phyloP scores from a whole-genome alignment of 2,888 invertebrate genomes.

The Clanis bilineata region DNA sequence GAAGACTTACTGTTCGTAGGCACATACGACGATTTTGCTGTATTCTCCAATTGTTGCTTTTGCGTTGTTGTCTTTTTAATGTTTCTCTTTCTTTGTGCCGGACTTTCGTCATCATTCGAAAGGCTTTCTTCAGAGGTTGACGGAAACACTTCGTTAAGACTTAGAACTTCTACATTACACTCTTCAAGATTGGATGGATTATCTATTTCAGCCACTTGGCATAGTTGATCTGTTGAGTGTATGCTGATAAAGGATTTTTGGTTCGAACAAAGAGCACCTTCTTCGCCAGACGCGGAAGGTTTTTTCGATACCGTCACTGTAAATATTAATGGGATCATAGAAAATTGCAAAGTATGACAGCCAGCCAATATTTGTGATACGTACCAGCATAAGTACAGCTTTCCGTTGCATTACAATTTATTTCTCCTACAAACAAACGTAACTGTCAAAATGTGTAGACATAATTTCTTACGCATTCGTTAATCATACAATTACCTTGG shows the following conservation, averaged over 20 bases:
- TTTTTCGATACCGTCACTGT: constrained; percentile 74
- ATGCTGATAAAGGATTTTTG: constrained; percentile 77
- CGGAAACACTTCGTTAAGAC: constrained; percentile 72
- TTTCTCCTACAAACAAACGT: constrained; percentile 15
- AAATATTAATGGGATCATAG: constrained; percentile 28
- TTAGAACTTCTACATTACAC: constrained; percentile 72
- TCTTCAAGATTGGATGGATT: constrained; percentile 57
- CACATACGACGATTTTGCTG: constrained; percentile 52
- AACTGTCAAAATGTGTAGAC: neutral
- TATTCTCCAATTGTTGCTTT: constrained; percentile 42
- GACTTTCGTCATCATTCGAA: constrained; percentile 65
- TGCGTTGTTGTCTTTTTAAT: constrained; percentile 40
- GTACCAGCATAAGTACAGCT: constrained; percentile 69
- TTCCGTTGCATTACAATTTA: constrained; percentile 47
- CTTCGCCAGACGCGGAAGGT: constrained; percentile 50
- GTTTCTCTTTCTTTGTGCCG: constrained; percentile 50
- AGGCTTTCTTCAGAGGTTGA: constrained; percentile 76
- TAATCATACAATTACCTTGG: constrained; percentile 50
- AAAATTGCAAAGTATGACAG: constrained; percentile 9
- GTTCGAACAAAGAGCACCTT: constrained; percentile 49
- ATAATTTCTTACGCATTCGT: neutral
- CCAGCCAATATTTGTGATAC: constrained; percentile 27
- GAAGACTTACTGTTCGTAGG: constrained; percentile 74
- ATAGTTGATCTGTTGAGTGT: constrained; percentile 75
- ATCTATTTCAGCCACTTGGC: constrained; percentile 58